Base-by-base conservation (phyloP, 2,888 invertebrate genomes). In the Acrobasis repandana region DNA sequence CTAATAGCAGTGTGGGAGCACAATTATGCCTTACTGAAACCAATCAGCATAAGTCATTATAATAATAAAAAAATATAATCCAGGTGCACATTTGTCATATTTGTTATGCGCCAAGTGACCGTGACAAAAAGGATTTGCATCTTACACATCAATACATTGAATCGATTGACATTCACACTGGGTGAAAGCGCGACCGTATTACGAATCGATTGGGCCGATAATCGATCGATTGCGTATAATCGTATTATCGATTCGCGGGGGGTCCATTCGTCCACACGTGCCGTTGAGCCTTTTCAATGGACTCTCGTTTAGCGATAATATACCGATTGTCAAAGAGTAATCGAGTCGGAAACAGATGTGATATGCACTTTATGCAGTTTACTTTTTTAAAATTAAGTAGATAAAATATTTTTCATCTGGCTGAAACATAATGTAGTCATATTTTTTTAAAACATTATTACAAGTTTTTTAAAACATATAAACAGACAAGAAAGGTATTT, bases 151-250 rank as follows among this genome's bases (percentile, higher is more conserved):
- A 81, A 79, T 82, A 80, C 75, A 82, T 83, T 82, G 82, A 84
- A 82, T 84, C 83, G 77, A 74, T 79, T 86, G 88, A 89, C 90
- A 88, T 87, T 86, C 83, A 86, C 83, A 85, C 79, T 74, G 75
- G 82, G 90, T 87, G 90, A 92, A 91, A 92, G 91, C 86, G 74
- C 70, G 73, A 77, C 79, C 80, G 85, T 85, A 82, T 85, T 83
- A 76, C 74, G 71, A 75, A 70, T 74, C 77, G 82, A 80, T 79
- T 80, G 76, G 79, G 76, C 69, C 71, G 75, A 80, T 82, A 83
- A 83, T 82, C 85, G 84, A 87, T 83, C 78, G 79, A 77, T 82
- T 76, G 82, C 72, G 73, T 76, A 76, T 87, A 85, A 88, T 86
- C 86, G 86, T 77, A 87, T 88, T 88, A 88, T 75, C 77, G 74